Conservation (phyloP, 1,140 invertebrate species). For the Zaprionus camerounensis region DNA sequence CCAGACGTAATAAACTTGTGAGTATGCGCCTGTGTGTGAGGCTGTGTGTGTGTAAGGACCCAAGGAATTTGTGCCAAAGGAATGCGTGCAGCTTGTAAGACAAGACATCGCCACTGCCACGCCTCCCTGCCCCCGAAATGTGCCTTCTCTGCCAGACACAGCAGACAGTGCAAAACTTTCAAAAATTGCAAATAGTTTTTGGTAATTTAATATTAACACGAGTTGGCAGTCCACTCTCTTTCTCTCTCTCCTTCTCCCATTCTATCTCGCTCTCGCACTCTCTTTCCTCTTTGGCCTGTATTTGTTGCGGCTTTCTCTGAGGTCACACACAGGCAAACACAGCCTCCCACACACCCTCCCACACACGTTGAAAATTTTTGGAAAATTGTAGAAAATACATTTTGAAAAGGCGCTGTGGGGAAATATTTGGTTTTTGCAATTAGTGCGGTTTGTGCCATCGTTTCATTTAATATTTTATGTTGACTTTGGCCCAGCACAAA, state of each 20-base stretch:
- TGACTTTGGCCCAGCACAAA: constrained; percentile 6
- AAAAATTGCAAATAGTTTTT: constrained; percentile 68
- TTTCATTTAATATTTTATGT: constrained; percentile 47
- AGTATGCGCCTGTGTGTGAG: constrained; percentile 14
- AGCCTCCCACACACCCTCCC: constrained; percentile 2
- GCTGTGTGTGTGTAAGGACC: constrained; percentile 30
- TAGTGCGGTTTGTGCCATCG: constrained; percentile 50
- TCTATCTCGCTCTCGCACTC: background rate
- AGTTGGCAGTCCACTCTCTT: constrained; percentile 52
- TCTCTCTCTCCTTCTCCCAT: background rate
- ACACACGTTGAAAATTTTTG: constrained; percentile 30
- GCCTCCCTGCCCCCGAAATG: background rate
- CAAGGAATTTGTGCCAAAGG: constrained; percentile 63
- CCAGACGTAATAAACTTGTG: constrained; percentile 76
- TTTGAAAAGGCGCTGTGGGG: constrained; percentile 45
- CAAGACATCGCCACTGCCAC: constrained; percentile 52
- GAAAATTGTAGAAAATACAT: constrained; percentile 44
- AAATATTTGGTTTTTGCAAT: constrained; percentile 58
- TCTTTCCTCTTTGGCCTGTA: constrained; percentile 10
- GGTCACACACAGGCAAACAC: constrained; percentile 22
- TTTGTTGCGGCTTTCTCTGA: constrained; percentile 43
- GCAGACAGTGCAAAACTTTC: constrained; percentile 60
- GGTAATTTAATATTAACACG: constrained; percentile 70
- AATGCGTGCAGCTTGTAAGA: constrained; percentile 74
- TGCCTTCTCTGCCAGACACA: background rate